Evolutionary conservation across 2,888 invertebrate genomes (phyloP), one percentile per base, ranked within the genome.

Genomic region (Orchestes rusci): DNA sequence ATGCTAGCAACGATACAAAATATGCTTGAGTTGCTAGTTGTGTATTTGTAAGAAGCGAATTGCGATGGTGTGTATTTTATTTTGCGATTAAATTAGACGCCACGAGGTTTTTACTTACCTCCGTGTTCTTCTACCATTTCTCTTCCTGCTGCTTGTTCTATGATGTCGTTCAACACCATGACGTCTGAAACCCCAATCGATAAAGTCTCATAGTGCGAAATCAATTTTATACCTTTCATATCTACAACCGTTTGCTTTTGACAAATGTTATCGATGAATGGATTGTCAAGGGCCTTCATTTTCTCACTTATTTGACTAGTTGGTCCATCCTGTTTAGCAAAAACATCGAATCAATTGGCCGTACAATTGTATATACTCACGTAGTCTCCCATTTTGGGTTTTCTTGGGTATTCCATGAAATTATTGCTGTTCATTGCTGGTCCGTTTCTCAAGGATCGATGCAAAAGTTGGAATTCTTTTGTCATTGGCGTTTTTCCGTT

Each of bases 111-210:
- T 7, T 27, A 69, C 75, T 77, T 84, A 90, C 89, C 89, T 80
- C 85, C 87, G 69, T 85, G 85, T 54, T 90, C 90, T 48, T 83
- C 80, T 64, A 84, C 77, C 72, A 89, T 89, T 64, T 88, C 88
- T 66, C 87, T 77, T 57, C 89, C 87, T 48, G 93, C 87, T 46
- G 88, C 94, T 75, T 94, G 94, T 68, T 95, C 93, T 60, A 95
- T 91, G 62, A 96, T 92, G 69, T 95, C 93, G 68, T 92, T 94
- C 62, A 95, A 75, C 59, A 94, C 94, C 91, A 94, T 91, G 52
- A 95, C 93, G 76, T 96, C 95, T 95, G 36, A 31, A 74, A 40
- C 10, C 12, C 2, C 10, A 10, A 39, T 17, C 2, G 30, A 42
- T 34, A 13, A 42, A 20, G 29, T 43, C 28, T 19, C 19, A 33